Base-by-base conservation (phyloP, 2,797 vertebrate genomes). In the Meda fulgida region DNA sequence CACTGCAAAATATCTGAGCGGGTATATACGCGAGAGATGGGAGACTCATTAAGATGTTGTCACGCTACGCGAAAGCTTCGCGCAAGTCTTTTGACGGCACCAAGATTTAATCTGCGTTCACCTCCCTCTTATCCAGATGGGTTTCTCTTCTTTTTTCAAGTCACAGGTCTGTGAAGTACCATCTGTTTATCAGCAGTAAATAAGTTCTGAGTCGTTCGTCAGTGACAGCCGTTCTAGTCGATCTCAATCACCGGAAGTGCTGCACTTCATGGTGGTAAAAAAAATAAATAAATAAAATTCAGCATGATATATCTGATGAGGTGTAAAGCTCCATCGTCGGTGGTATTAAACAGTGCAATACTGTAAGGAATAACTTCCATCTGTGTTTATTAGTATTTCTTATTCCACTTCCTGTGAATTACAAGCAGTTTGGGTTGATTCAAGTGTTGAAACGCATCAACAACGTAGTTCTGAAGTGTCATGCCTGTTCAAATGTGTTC, bases 21-120 rank as follows among this genome's bases (percentile, higher is more conserved):
- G 81, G 48, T 63, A 36, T 31, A 31, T 31, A 90, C 84, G 89
- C 77, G 40, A 89, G 88, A 94, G 93, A 90, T 87, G 91, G 90
- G 73, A 77, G 77, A 77, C 77, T 94, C 93, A 94, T 95, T 95
- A 94, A 94, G 94, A 94, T 90, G 78, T 94, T 92, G 93, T 94
- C 93, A 93, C 14, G 53, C 83, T 86, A 78, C 51, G 38, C 14
- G 63, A 55, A 72, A 85, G 80, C 60, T 51, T 67, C 55, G 19
- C 66, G 18, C 19, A 3, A 80, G 76, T 40, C 21, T 88, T 48
- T 67, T 85, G 85, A 89, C 75, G 84, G 55, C 77, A 81, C 78
- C 29, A 46, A 90, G 84, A 86, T 89, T 84, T 85, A 84, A 90
- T 89, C 88, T 88, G 53, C 73, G 43, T 85, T 88, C 81, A 83